Evolutionary conservation across 2,113 vertebrate genomes (phyloP), one percentile per base, ranked within the genome.

Genomic region (Typhlomys cinereus): DNA sequence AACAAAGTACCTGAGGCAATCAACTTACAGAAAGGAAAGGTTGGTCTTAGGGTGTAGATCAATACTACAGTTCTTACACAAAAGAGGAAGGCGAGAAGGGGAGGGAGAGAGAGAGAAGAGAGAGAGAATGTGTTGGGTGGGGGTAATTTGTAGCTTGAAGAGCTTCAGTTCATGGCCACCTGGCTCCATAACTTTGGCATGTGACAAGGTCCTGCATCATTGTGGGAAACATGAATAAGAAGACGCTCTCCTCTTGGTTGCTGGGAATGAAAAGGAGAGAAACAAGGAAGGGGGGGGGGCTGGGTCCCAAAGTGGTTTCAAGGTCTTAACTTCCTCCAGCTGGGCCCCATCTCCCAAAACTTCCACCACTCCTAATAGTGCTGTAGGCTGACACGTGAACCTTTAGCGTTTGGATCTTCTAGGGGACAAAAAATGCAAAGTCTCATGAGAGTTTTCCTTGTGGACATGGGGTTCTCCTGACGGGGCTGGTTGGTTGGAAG

Each of bases 371-470:
- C 48, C 29, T 44, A 48, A 15, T 48, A 20, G 66, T 21, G 27
- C 54, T 46, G 23, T 31, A 5, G 25, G 29, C 34, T 74, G 10
- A 14, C 21, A 31, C n/a, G 34, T 23, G 18, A 62, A 64, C 18
- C 44, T 52, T 29, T 8, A 52, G 62, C 18, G 52, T 61, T 5
- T 52, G 44, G 61, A 13, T n/a, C 61, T 46, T 50, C 15, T 59
- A 14, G 15, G 11, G 10, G 31, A 12, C 29, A 17, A 10, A 46
- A 29, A 75, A 46, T 69, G 9, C 3, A 11, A 69, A 36, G 13
- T 6, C 12, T 14, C 27, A 8, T 14, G 39, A 41, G 48, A 10
- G 2, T 7, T n/a, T 36, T 9, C 59, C 64, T 36, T 0, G 0
- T 10, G 4, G 20, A 20, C 6, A 44, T 18, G 25, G 5, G 39